phyloP scores from a whole-genome alignment of 1,140 invertebrate species.

The Zelostemma sp. region DNA sequence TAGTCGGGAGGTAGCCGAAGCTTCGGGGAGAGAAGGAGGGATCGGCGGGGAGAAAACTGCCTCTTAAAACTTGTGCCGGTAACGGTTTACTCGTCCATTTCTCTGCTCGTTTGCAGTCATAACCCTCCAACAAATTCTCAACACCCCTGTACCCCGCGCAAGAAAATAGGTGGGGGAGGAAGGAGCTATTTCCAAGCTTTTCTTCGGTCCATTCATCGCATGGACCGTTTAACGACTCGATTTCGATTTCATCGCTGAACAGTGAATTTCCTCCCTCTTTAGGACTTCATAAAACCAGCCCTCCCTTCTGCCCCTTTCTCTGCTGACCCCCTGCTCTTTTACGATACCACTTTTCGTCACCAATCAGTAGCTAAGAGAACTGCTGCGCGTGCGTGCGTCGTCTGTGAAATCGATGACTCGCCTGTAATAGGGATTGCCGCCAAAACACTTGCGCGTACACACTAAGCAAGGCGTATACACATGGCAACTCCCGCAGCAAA shows the following conservation, averaged over 20 bases:
- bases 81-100: slow-evolving; percentile 42
- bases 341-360: slow-evolving; percentile 53
- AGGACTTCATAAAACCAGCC: not conserved
- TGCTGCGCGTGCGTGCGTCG: slow-evolving; percentile 50
- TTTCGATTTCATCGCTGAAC: slow-evolving; percentile 34
- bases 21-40: slow-evolving; percentile 2
- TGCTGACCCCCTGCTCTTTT: slow-evolving; percentile 17
- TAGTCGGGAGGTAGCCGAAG: not conserved
- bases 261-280: slow-evolving; percentile 18
- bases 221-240: slow-evolving; percentile 47
- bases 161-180: not conserved
- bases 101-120: slow-evolving; percentile 52
- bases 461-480: slow-evolving; percentile 3
- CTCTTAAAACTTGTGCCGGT: slow-evolving; percentile 49
- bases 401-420: slow-evolving; percentile 57
- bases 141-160: slow-evolving; percentile 26
- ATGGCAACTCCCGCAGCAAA: not conserved
- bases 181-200: slow-evolving; percentile 27
- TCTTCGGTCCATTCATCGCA: slow-evolving; percentile 35
- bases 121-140: slow-evolving; percentile 47
- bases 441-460: slow-evolving; percentile 50
- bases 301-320: slow-evolving; percentile 1
- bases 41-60: slow-evolving; percentile 40
- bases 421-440: slow-evolving; percentile 51
- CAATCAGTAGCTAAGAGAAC: slow-evolving; percentile 53